phyloP scores from a whole-genome alignment of 2,888 invertebrate species.

The Oligia strigilis region DNA sequence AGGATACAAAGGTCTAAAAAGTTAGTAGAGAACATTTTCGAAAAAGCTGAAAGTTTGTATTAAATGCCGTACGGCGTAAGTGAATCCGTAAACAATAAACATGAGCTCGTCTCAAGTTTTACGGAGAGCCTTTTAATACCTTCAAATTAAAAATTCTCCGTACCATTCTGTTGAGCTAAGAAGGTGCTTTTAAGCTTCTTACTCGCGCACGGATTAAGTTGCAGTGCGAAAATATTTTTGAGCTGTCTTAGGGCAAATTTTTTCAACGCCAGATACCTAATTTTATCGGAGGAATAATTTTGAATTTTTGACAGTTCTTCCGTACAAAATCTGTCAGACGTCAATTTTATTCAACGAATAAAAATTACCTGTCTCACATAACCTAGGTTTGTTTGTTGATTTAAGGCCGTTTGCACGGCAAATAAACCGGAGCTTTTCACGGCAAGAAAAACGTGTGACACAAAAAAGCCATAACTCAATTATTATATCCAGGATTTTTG shows the following conservation, averaged over 20 bases:
- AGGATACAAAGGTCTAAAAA: no score
- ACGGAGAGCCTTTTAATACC: slow-evolving; percentile 39
- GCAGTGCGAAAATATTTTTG: slow-evolving; percentile 15
- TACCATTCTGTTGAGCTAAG: slow-evolving; percentile 4
- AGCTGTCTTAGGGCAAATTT: background rate
- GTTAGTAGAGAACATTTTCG: no score
- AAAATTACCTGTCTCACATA: background rate
- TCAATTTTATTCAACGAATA: no score
- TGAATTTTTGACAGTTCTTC: no score
- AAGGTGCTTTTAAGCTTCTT: slow-evolving; percentile 39
- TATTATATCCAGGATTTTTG: background rate
- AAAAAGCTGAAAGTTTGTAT: no score
- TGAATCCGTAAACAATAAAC: slow-evolving; percentile 45
- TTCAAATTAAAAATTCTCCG: slow-evolving; percentile 53
- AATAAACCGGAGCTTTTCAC: no score
- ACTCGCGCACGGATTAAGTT: slow-evolving; percentile 10
- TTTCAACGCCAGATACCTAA: no score
- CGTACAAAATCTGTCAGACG: no score
- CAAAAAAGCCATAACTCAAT: background rate
- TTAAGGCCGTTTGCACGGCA: no score
- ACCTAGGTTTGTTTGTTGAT: background rate
- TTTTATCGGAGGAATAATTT: no score
- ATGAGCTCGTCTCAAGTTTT: slow-evolving; percentile 19
- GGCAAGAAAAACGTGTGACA: no score
- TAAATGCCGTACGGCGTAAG: background rate